Base-by-base conservation (phyloP, 2,113 vertebrate species). In the Lagopus muta region DNA sequence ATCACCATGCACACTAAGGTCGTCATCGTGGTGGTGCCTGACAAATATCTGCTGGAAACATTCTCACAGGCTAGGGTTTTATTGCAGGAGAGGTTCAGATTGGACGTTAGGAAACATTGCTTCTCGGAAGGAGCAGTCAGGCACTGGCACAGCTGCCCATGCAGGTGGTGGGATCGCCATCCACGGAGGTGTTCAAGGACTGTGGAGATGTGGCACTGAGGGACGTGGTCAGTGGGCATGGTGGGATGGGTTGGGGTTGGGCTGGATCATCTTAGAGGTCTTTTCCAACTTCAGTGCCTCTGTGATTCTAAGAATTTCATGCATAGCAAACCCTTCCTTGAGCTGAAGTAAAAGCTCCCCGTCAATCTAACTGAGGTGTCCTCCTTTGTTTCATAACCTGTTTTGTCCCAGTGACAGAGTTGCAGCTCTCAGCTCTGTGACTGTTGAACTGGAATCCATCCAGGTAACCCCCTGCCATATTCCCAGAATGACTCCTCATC, bases 331-430 rank as follows among this genome's bases (percentile, higher is more conserved):
- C 21, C 34, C 5, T 16, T 52, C 11, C 32, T 45, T 42, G 13
- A 42, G 22, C 8, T 48, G 60, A 21, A 8, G 42, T 34, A 30
- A 54, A 54, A 17, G 20, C 36, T 65, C 18, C 70, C 64, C 25
- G 13, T 13, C 25, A 36, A 3, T 17, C 13, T n/a, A 42, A 12
- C 43, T 19, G 42, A 38, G 25, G 21, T 11, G 11, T 58, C 55
- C 8, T 66, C 14, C 38, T 89, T 75, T 0, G 0, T 36, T 67
- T 72, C 2, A 0, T 30, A 30, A 13, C 30, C 24, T 83, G 2
- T 38, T 76, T 54, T 54, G 13, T 38, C 54, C n/a, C 22, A 4
- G 2, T 65, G 10, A 19, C 3, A 1, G n/a, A 71, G 25, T 48
- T 32, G 30, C 9, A 55, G 30, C n/a, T 13, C 36, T 77, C 58